Percentiles rank a stretch among this genome's conserved stretches.
Conservation (phyloP, 2,888 invertebrate species). For the Steromphala cineraria region DNA sequence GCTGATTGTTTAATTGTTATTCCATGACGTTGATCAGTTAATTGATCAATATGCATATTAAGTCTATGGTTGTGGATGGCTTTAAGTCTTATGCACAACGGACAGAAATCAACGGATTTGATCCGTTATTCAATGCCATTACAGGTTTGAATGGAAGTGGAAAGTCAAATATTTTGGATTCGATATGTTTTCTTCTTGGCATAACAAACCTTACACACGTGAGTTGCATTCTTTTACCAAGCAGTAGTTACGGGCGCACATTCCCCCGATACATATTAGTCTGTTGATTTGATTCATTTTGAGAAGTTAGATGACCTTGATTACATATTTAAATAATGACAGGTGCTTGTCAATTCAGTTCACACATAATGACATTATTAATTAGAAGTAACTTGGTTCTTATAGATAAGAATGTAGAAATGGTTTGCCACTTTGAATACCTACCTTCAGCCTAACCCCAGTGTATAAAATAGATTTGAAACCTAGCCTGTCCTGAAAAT, state of each 20-base stretch:
- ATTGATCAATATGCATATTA: slow-evolving; percentile 86
- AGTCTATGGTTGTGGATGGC: slow-evolving; percentile 93
- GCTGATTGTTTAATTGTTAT: not conserved
- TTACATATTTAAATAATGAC: not conserved
- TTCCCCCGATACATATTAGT: no score
- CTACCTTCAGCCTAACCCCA: no score
- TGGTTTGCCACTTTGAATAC: no score
- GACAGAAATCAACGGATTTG: slow-evolving; percentile 94
- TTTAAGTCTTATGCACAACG: slow-evolving; percentile 98
- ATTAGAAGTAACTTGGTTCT: no score
- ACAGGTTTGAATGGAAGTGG: slow-evolving; percentile 98
- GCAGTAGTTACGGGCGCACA: no score
- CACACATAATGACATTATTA: no score
- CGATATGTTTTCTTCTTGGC: slow-evolving; percentile 97
- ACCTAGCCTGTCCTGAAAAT: no score
- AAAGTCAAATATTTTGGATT: slow-evolving; percentile 97
- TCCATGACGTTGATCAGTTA: not conserved
- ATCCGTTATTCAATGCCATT: slow-evolving; percentile 96
- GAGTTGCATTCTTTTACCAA: slow-evolving; percentile 69
- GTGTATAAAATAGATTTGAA: no score
- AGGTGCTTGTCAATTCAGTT: no score
- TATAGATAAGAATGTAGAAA: no score
- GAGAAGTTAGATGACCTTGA: not conserved
- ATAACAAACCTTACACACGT: slow-evolving; percentile 94
- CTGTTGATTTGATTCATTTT: not conserved